Base-by-base conservation (phyloP, 2,113 vertebrate species). In the Spermophilus dauricus region DNA sequence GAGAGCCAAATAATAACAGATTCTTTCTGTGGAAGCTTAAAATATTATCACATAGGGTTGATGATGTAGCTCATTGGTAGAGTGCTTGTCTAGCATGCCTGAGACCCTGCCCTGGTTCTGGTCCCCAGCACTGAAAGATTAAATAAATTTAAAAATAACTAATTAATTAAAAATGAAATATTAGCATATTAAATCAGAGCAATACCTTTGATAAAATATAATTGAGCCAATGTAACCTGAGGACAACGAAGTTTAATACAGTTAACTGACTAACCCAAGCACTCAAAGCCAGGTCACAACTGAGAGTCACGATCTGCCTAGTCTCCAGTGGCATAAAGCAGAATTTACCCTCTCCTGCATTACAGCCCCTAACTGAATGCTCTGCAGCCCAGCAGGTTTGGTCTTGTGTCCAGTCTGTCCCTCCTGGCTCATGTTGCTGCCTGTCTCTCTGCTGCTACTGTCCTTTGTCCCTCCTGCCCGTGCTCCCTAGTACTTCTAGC, bases 381-480 rank as follows among this genome's bases (percentile, higher is more conserved):
- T 8, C 5, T 58, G 37, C 37, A 53, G 28, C 11, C 48, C 5
- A 8, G 34, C 20, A 82, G 30, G 28, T 17, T 65, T 86, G 42
- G 8, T 65, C 53, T 48, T 53, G 18, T 5, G 10, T 70, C 42
- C 1, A n/a, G 7, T 61, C 37, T 37, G 4, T 34, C 69, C 26
- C 4, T 34, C 48, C 28, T 48, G 34, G 45, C 24, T 37, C 37
- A 39, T 77, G 4, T 20, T 13, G 42, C n/a, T 26, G 20, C 45
- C n/a, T 17, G 51, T 17, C 17, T 10, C 24, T 16, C 17, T n/a
- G 8, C 3, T 45, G n/a, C 20, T 0, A 0, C 11, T n/a, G 30
- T 14, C 63, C 48, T 32, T 42, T 11, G 26, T 28, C 42, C 39
- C 30, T 17, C 20, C 78, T 32, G 6, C n/a, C 24, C 24, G 10